Conservation (phyloP, 2,797 vertebrate genomes). For the Spinus pinus region DNA sequence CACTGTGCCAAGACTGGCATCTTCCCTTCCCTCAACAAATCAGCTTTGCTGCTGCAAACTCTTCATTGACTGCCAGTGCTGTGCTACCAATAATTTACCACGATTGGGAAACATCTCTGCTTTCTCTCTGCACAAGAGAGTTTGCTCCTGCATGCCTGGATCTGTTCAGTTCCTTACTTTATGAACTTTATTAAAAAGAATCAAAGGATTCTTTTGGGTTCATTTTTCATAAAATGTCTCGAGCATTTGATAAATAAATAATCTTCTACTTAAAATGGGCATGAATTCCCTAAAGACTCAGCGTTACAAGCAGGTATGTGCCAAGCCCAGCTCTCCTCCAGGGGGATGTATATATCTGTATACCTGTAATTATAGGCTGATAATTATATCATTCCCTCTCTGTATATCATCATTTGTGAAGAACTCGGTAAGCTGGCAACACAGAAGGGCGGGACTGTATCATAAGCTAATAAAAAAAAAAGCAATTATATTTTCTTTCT, state of each 20-base stretch:
- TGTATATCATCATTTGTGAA: constrained; percentile 76
- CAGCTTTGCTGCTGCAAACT: constrained; percentile 40
- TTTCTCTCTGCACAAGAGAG: background rate
- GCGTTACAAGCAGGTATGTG: constrained; percentile 57
- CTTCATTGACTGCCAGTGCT: constrained; percentile 36
- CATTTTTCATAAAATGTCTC: constrained; percentile 61
- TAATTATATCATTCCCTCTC: constrained; percentile 81
- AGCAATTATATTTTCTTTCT: constrained; percentile 80
- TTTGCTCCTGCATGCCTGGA: constrained; percentile 60
- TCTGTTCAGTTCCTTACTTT: constrained; percentile 47
- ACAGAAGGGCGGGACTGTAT: constrained; percentile 72
- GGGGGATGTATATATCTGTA: constrained; percentile 74
- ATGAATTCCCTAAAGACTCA: constrained; percentile 65
- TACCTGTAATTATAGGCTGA: constrained; percentile 80
- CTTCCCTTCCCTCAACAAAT: constrained; percentile 9
- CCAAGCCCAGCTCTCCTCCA: constrained; percentile 71
- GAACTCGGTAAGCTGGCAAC: constrained; percentile 75
- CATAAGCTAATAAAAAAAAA: constrained; percentile 80
- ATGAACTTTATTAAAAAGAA: constrained; percentile 41
- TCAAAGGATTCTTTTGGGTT: constrained; percentile 63
- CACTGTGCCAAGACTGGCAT: constrained; percentile 9
- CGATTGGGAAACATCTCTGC: constrained; percentile 35
- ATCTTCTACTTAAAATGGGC: constrained; percentile 43
- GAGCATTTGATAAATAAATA: constrained; percentile 68
- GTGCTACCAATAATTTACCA: constrained; percentile 9